Evolutionary conservation across 2,113 vertebrate species (phyloP), one percentile per base, ranked within the genome.

Genomic region (Dunckerocampus dactyliophorus): DNA sequence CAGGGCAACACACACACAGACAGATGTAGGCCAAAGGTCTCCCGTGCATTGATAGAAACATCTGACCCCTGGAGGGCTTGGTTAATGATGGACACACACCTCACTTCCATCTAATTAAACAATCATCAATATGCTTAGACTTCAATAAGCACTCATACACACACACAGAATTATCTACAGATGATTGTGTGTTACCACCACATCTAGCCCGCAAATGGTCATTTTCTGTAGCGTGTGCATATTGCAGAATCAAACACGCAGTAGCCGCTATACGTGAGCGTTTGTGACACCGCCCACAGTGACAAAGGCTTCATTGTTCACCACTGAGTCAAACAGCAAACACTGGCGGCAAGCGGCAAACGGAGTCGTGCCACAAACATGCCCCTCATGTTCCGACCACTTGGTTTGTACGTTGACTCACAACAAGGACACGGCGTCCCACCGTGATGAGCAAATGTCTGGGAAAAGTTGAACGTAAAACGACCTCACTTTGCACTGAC

Each of bases 1-100:
- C 8, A 5, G 4, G 65, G 13, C 61, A 48, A 47, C 21, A 50
- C 42, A 71, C 47, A 59, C 37, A 28, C 39, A 31, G 3, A 64
- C 12, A 17, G 0, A 46, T 21, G 39, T 8, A 54, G 62, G 51
- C 5, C 53, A 75, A 65, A 73, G 52, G 62, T 71, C 59, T 65
- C 31, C 6, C 3, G 16, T 62, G 51, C 53, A 72, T 72, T 74
- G 73, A 77, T 37, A 68, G 54, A 81, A 60, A 51, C 46, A 55
- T 62, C 20, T 16, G 39, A n/a, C 43, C 62, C 49, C 59, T 15
- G 34, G 53, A 67, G 66, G 58, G 39, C 8, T 67, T 67, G 20
- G 58, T 64, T 67, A 72, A 65, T 73, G 62, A 79, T 75, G 66
- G 67, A 76, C 39, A 12, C 42, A 43, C 67, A 53, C n/a, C 69